Conservation (phyloP, 2,797 vertebrate species). For the Dermochelys coriacea region DNA sequence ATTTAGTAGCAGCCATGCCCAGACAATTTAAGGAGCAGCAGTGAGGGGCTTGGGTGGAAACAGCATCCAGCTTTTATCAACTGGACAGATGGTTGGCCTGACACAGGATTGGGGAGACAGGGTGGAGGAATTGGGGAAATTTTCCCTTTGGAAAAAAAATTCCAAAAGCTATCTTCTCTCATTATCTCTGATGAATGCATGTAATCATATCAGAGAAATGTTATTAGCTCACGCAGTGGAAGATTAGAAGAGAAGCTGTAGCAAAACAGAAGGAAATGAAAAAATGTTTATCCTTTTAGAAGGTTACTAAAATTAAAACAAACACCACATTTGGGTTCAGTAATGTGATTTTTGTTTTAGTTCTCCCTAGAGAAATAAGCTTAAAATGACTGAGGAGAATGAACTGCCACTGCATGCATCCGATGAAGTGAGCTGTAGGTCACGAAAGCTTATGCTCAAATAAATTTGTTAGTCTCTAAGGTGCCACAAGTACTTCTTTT, state of each 20-base stretch:
- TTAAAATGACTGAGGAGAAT: slow-evolving; percentile 38
- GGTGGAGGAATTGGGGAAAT: not conserved
- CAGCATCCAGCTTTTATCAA: not conserved
- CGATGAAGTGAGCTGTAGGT: too few species aligned
- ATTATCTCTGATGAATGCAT: not conserved
- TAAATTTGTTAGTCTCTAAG: too few species aligned
- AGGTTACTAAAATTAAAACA: not conserved
- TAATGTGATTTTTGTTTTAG: not conserved
- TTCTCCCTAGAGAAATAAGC: slow-evolving; percentile 43
- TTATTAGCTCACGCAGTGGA: not conserved
- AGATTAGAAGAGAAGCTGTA: not conserved
- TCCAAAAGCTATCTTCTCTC: not conserved
- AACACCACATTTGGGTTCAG: not conserved
- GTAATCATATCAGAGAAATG: not conserved
- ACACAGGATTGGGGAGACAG: not conserved
- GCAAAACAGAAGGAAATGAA: not conserved
- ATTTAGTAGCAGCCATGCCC: not conserved
- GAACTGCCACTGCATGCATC: not conserved
- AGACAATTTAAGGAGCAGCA: not conserved
- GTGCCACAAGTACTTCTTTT: too few species aligned
- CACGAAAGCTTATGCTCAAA: too few species aligned
- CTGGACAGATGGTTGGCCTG: not conserved
- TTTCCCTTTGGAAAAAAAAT: not conserved
- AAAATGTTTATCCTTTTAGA: not conserved
- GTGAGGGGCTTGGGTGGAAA: not conserved